phyloP scores from a whole-genome alignment of 2,888 invertebrate species.

The Prenolepis imparis region DNA sequence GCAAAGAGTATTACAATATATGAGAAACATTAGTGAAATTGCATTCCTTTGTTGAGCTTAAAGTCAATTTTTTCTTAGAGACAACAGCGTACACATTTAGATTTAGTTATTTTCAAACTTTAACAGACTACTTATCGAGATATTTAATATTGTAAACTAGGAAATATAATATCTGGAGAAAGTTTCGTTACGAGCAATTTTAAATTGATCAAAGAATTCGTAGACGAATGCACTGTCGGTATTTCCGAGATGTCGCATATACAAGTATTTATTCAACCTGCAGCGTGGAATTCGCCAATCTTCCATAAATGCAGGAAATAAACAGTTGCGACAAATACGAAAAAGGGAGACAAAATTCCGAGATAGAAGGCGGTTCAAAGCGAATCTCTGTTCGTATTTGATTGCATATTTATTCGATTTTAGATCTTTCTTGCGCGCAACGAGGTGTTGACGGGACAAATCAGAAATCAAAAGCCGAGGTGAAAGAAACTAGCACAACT shows the following conservation, averaged over 20 bases:
- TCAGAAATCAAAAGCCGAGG: slow-evolving; percentile 29
- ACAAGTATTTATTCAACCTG: slow-evolving; percentile 38
- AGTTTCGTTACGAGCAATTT: background rate
- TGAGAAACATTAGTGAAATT: background rate
- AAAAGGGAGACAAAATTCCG: slow-evolving; percentile 57
- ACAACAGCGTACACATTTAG: slow-evolving; percentile 8
- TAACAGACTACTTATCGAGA: slow-evolving; percentile 21
- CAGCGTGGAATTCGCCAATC: slow-evolving; percentile 28
- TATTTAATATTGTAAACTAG: slow-evolving; percentile 19
- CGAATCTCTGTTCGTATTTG: slow-evolving; percentile 49
- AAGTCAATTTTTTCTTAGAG: background rate
- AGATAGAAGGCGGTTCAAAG: slow-evolving; percentile 53
- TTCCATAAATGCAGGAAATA: slow-evolving; percentile 66
- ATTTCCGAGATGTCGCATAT: slow-evolving; percentile 47
- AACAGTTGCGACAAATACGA: slow-evolving; percentile 62
- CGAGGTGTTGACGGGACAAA: slow-evolving; percentile 37
- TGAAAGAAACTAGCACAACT: slow-evolving; percentile 28
- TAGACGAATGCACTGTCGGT: slow-evolving; percentile 32
- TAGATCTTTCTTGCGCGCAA: slow-evolving; percentile 19
- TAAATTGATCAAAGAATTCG: slow-evolving; percentile 45
- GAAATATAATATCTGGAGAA: slow-evolving; percentile 20
- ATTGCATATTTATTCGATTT: slow-evolving; percentile 73
- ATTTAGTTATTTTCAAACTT: background rate
- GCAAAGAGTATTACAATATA: background rate
- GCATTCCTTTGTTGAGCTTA: background rate